Conservation (phyloP, 2,113 vertebrate species). For the Heteronetta atricapilla region DNA sequence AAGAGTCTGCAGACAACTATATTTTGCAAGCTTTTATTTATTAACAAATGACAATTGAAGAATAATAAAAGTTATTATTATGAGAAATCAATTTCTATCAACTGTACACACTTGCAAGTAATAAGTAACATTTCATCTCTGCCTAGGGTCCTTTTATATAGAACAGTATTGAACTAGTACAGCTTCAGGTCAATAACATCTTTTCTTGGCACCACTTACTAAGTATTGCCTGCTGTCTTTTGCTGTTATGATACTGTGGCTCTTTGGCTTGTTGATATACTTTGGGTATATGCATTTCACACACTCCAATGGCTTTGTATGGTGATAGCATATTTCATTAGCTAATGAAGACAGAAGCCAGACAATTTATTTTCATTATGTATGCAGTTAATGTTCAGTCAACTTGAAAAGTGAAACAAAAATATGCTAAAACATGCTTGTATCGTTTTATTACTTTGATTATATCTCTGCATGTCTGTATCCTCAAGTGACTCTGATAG, state of each 20-base stretch:
- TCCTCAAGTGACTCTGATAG: not conserved
- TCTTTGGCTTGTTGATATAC: not conserved
- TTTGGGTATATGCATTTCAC: not conserved
- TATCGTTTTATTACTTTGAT: not conserved
- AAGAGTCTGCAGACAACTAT: not conserved
- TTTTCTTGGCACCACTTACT: not conserved
- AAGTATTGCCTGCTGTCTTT: not conserved
- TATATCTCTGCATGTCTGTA: not conserved
- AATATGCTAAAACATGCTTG: conserved; percentile 12
- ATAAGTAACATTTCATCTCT: not conserved
- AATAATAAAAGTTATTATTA: not conserved
- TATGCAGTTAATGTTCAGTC: not conserved
- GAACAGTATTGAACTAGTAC: not conserved
- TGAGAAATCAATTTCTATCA: not conserved
- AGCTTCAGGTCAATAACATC: not conserved
- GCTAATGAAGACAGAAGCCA: not conserved
- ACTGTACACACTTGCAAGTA: not conserved
- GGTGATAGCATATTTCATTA: not conserved
- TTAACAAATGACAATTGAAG: not conserved
- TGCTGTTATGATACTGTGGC: not conserved
- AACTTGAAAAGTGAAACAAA: not conserved
- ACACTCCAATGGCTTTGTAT: not conserved
- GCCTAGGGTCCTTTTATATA: not conserved
- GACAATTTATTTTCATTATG: not conserved
- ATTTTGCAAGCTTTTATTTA: not conserved